phyloP scores from a whole-genome alignment of 2,888 invertebrate species.

The Dicranocentrus wangi region DNA sequence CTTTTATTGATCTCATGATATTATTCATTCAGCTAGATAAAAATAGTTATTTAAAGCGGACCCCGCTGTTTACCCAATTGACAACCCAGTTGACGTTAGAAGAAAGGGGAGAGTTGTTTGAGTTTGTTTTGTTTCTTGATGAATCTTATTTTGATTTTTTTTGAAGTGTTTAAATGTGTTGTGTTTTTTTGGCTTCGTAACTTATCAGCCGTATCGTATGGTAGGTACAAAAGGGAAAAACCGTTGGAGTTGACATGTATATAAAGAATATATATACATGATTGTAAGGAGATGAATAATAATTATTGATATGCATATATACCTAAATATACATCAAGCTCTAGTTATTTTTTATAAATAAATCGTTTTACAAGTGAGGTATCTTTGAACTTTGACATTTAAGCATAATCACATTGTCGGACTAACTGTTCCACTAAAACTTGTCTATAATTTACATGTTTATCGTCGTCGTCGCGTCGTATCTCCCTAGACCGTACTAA shows the following conservation, averaged over 20 bases:
- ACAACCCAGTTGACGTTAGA: too few species aligned
- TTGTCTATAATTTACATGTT: too few species aligned
- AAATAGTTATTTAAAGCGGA: too few species aligned
- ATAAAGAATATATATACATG: conserved; percentile 13
- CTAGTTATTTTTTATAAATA: conserved; percentile 47
- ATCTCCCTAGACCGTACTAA: too few species aligned
- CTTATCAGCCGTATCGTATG: too few species aligned
- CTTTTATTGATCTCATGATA: conserved; percentile 50
- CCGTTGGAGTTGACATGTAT: conserved; percentile 37
- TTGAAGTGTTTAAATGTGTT: neutral
- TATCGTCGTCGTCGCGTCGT: too few species aligned
- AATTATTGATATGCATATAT: neutral
- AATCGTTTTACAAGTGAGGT: conserved; percentile 23
- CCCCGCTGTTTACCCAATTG: neutral
- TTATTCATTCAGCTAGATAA: neutral
- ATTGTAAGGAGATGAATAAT: neutral
- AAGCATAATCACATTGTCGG: too few species aligned
- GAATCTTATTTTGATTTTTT: conserved; percentile 24
- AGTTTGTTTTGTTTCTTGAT: neutral
- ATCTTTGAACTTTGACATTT: conserved; percentile 5
- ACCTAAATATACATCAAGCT: conserved; percentile 13
- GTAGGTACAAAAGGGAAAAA: neutral
- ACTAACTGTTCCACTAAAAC: too few species aligned
- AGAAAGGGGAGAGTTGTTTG: neutral
- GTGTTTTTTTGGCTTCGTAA: neutral